Evolutionary conservation across 2,888 invertebrate genomes (phyloP), one percentile per base, ranked within the genome.

Genomic region (Keiferia lycopersicella): DNA sequence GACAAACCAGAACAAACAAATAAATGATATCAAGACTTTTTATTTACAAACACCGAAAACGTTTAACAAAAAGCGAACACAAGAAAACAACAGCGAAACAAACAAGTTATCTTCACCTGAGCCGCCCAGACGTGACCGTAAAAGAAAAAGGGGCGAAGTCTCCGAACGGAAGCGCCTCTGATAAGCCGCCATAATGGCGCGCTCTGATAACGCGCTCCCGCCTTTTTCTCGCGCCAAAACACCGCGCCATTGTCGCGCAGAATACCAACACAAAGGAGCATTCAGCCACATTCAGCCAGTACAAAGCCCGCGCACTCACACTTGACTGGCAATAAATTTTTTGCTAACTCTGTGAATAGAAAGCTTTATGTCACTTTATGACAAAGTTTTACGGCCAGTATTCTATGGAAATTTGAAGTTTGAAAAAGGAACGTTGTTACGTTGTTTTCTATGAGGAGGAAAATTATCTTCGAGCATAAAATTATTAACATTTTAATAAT

Each of bases 181-280:
- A 92, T 92, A 92, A 92, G 91, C 91, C 83, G 73, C 82, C 89
- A 89, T 92, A 92, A 92, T 92, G 92, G 92, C 87, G 80, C 74
- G 72, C 78, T 77, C 82, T 83, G 90, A 91, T 91, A 92, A 89
- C 90, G 86, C 80, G 83, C 81, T 83, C 90, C 90, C 90, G 89
- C 91, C 89, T 90, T 91, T 88, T 89, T 88, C 87, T 87, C 87
- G 85, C 86, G 87, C 85, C 86, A 83, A 86, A 87, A 87, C 85
- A 86, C 75, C 83, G 84, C 84, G 86, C 88, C 84, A 85, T 91
- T 89, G 90, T 90, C 77, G 77, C 76, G 71, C 71, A 84, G 84
- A 86, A 84, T 81, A 72, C 79, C 82, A 74, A 79, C 86, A 88
- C 87, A 88, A 89, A 83, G 83, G 74, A 34, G 34, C 26, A 26